phyloP scores from a whole-genome alignment of 1,140 invertebrate species.

The Amphibalanus amphitrite region DNA sequence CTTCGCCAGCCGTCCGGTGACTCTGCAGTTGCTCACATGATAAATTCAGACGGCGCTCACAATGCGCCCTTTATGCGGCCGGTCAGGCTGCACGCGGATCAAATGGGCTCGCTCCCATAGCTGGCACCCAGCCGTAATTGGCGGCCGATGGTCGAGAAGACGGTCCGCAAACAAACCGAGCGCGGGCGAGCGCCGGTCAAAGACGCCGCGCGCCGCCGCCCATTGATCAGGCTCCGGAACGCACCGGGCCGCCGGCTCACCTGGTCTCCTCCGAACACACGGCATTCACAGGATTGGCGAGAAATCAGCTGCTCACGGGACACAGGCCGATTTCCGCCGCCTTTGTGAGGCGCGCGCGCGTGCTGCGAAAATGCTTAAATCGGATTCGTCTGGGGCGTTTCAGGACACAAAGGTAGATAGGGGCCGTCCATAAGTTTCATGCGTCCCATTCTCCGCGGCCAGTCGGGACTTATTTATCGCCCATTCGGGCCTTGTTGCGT shows the following conservation, averaged over 20 bases:
- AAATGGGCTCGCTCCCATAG: not conserved
- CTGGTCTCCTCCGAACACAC: not conserved
- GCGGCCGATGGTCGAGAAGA: too few species aligned
- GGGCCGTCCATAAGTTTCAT: not conserved
- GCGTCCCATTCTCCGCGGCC: not conserved
- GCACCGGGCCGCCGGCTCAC: not conserved
- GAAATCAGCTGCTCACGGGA: not conserved
- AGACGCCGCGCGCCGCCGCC: too few species aligned
- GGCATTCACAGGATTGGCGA: not conserved
- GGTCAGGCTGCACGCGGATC: not conserved
- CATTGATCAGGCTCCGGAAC: too few species aligned
- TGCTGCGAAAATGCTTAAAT: not conserved
- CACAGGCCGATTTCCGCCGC: not conserved
- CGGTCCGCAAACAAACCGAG: not conserved
- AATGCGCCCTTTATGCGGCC: not conserved
- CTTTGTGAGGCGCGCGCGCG: not conserved
- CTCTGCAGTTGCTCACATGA: not conserved
- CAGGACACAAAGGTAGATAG: not conserved
- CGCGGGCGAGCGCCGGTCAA: too few species aligned
- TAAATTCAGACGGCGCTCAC: not conserved
- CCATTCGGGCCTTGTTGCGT: not conserved
- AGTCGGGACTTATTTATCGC: not conserved
- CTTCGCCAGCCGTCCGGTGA: too few species aligned
- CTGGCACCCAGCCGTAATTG: not conserved
- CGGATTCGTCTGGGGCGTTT: not conserved